Evolutionary conservation across 2,888 invertebrate genomes (phyloP), one percentile per base, ranked within the genome.

Genomic region (Tipula lateralis): DNA sequence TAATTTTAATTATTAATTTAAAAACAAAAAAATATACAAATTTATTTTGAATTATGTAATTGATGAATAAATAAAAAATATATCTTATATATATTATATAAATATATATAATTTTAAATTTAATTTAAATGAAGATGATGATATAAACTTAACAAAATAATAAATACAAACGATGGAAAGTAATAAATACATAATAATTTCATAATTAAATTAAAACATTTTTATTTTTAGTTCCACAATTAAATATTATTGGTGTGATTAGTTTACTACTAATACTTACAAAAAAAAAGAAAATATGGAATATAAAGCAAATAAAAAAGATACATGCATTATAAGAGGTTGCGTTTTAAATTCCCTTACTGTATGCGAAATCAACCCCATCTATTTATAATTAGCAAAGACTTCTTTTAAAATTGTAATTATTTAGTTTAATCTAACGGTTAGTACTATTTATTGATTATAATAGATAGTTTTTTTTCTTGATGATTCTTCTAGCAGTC

Each of bases 111-210:
- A 66, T 66, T 66, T 66, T 66, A 24, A 66, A 66, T 66, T 66
- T 66, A 66, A 66, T 66, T 66, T 66, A 50, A 19, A n/a, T n/a
- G n/a, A n/a, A n/a, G n/a, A 66, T 66, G 66, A 66, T 24, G n/a
- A 66, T 9, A 66, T 66, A 44, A 44, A 36, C 12, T n/a, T n/a
- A n/a, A n/a, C n/a, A n/a, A n/a, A n/a, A 44, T 16, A 16, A 66
- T 19, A 24, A 66, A 66, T 66, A 66, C 66, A 66, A 66, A 66
- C 7, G 24, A 50, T 50, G 19, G 24, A 66, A 24, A 66, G 24
- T 66, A 66, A 66, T 66, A 66, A 66, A 66, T 24, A 24, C 66
- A 66, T 66, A 66, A 66, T 66, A 66, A 66, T 66, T 66, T 66
- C 66, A 66, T 39, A 66, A 66, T 66, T 66, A 66, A 66, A 66